Percentiles rank a stretch among this genome's conserved stretches.
phyloP scores from a whole-genome alignment of 1,140 invertebrate genomes.

The Wasmannia auropunctata region DNA sequence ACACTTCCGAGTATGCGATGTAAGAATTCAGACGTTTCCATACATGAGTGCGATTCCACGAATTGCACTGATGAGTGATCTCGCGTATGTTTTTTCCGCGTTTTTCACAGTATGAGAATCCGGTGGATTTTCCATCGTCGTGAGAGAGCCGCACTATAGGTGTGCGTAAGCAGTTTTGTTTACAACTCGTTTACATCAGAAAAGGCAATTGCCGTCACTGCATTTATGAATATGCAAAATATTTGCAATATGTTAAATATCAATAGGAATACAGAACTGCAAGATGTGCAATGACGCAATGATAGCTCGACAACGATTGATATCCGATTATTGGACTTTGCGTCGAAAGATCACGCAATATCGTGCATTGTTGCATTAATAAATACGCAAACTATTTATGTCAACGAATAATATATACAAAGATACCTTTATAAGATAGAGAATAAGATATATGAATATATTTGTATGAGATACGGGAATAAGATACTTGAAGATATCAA shows the following conservation, averaged over 20 bases:
- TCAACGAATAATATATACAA: too few relatives aligned
- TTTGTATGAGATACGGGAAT: too few relatives aligned
- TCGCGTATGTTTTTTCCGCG: not conserved
- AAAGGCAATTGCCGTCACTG: not conserved
- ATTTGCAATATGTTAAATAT: not conserved
- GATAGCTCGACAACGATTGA: not conserved
- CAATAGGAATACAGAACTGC: not conserved
- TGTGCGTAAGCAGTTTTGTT: not conserved
- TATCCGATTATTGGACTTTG: not conserved
- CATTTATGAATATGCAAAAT: slow-evolving; percentile 18
- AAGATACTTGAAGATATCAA: not conserved
- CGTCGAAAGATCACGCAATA: not conserved
- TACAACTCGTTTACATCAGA: not conserved
- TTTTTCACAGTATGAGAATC: not conserved
- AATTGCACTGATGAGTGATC: slow-evolving; percentile 8
- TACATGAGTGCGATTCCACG: not conserved
- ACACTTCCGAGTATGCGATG: not conserved
- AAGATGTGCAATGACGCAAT: not conserved
- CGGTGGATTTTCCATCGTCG: not conserved
- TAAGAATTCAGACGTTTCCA: not conserved
- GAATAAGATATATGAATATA: not conserved
- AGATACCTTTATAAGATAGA: too few relatives aligned
- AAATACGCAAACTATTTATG: too few relatives aligned
- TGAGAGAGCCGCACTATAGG: not conserved
- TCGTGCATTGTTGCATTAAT: slow-evolving; percentile 2